A percentile compares a stretch with the other conserved stretches of the same genome.
Conservation (phyloP, 2,888 invertebrate genomes). For the Ferdinandea cuprea region DNA sequence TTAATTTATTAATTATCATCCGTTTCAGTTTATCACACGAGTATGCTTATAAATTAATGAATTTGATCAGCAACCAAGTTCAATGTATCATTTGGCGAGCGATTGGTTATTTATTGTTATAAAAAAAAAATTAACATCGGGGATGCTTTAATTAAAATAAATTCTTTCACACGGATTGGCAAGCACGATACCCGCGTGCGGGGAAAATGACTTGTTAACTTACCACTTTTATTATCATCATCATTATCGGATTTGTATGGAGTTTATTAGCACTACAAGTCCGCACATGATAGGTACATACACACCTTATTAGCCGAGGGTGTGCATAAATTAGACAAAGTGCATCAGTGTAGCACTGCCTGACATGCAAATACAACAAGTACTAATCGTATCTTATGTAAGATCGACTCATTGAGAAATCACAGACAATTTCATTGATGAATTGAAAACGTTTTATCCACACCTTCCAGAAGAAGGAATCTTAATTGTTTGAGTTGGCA, state of each 20-base stretch:
- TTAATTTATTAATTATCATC: neutral
- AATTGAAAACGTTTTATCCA: slow-evolving; percentile 2
- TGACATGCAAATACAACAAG: neutral
- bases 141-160: neutral
- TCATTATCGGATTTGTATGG: neutral
- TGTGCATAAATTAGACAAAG: neutral
- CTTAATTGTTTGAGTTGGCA: slow-evolving; percentile 10
- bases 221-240: neutral
- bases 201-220: neutral
- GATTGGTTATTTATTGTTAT: neutral
- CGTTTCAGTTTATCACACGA: neutral
- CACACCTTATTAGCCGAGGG: neutral
- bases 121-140: neutral
- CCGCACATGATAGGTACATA: neutral
- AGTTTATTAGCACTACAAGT: neutral
- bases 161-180: neutral
- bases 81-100: neutral
- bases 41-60: neutral
- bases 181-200: neutral
- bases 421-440: slow-evolving; percentile 28
- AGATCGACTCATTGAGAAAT: slow-evolving; percentile 20
- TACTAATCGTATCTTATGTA: neutral
- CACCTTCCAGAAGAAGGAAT: slow-evolving; percentile 1
- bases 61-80: neutral
- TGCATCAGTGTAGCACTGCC: neutral